Evolutionary conservation across 2,113 vertebrate species (phyloP), one percentile per base, ranked within the genome.

Genomic region (Barnardius zonarius): DNA sequence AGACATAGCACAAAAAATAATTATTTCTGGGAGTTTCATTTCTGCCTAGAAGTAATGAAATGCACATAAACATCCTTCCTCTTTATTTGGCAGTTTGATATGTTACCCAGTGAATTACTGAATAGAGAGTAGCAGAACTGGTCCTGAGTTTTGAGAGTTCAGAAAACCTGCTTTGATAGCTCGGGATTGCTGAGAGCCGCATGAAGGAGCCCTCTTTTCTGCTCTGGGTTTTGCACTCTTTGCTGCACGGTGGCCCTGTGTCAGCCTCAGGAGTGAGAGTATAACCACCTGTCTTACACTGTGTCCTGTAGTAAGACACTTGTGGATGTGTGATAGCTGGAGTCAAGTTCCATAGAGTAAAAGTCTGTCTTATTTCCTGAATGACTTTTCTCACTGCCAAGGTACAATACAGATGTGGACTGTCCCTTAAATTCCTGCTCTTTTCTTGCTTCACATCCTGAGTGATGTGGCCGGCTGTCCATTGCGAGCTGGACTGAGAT

Each of bases 111-210:
- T 30, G 28, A 70, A 64, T 68, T 82, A 48, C 55, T 93, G 27
- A 41, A n/a, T 62, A 31, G 19, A 31, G 37, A 43, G 51, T 74
- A 49, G 28, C 55, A 67, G 72, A 63, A 70, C 35, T 78, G 33
- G 14, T 76, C 13, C 17, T 22, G 57, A 39, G 35, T 79, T 90
- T 52, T 35, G 8, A 35, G 52, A 62, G 46, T 77, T 86, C 20
- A 19, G 63, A 73, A 90, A 44, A 61, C 20, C 48, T 64, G 17
- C 57, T 82, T 54, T 83, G 55, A 22, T 59, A 49, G 35, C 46
- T 88, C 13, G 14, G n/a, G 37, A 37, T 62, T 1, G 1, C 39
- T 0, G 1, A 54, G 30, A 61, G 11, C 41, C 1, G 0, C 24
- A 15, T 0, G 1, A 73, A 83, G 46, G 49, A 77, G 22, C 44